These are phyloP conservation scores for Odontesthes bonariensis DNA, from an alignment of 2,113 vertebrate species.

Conservation along the genomic window DNA sequence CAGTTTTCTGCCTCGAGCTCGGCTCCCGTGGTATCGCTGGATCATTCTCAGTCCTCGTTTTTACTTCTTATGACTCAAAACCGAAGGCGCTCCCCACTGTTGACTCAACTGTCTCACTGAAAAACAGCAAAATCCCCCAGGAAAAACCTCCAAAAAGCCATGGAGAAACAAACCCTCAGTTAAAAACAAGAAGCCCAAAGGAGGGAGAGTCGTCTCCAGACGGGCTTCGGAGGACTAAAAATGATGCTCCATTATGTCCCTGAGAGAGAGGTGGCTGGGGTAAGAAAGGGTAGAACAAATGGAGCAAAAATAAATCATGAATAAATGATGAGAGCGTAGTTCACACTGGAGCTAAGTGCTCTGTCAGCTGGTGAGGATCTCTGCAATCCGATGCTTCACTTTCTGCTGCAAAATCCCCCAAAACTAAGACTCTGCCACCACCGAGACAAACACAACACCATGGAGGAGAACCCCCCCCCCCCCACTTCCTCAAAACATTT, in stretches of 20 bases:
- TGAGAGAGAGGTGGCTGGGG: slow-evolving; percentile 5
- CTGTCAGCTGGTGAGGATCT: slow-evolving; percentile 35
- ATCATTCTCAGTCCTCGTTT: background rate
- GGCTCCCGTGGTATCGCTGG: no score
- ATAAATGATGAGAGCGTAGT: slow-evolving; percentile 72
- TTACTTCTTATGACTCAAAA: background rate
- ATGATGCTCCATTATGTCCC: slow-evolving; percentile 41
- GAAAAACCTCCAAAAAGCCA: slow-evolving; percentile 8
- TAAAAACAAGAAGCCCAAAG: slow-evolving; percentile 10
- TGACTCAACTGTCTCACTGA: background rate
- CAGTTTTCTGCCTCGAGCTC: no score
- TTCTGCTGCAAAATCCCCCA: background rate
- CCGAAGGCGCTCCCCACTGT: background rate
- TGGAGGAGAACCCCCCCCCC: no score
- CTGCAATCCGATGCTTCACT: slow-evolving; percentile 23
- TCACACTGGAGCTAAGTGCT: slow-evolving; percentile 59
- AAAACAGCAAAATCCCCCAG: slow-evolving; percentile 1
- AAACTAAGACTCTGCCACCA: background rate
- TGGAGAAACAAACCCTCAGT: background rate
- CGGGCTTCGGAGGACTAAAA: slow-evolving; percentile 5
- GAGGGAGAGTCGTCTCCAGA: background rate
- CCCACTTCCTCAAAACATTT: background rate
- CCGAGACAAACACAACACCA: background rate
- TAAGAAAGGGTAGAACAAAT: slow-evolving; percentile 32
- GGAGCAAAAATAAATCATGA: slow-evolving; percentile 69